Evolutionary conservation across 2,888 invertebrate species (phyloP).

Genomic region (Troides aeacus): DNA sequence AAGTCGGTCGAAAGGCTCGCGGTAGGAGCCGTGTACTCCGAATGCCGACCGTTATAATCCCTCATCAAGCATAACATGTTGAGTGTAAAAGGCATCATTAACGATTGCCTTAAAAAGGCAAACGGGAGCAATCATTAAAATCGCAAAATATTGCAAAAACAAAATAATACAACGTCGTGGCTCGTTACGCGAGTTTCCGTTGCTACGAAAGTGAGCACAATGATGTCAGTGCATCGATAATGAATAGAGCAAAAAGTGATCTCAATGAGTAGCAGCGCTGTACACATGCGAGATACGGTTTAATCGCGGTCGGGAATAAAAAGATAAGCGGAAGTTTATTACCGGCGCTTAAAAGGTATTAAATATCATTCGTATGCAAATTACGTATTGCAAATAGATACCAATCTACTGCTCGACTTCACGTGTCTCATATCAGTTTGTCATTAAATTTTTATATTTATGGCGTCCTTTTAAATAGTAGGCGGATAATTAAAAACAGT

Average conservation of each 20-base stretch:
- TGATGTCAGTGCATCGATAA: constrained; percentile 69
- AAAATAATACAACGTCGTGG: constrained; percentile 65
- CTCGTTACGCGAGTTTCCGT: constrained; percentile 76
- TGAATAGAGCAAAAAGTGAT: constrained; percentile 67
- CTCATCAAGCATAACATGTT: constrained; percentile 69
- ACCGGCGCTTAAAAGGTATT: constrained; percentile 44
- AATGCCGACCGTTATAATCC: constrained; percentile 72
- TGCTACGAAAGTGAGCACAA: constrained; percentile 76
- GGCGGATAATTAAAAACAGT: background rate
- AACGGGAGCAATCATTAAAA: constrained; percentile 77
- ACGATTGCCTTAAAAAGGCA: constrained; percentile 76
- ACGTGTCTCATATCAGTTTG: constrained; percentile 31
- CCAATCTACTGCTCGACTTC: constrained; percentile 31
- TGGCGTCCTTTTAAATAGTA: background rate
- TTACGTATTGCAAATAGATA: constrained; percentile 38
- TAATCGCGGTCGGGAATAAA: constrained; percentile 46
- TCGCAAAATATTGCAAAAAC: constrained; percentile 72
- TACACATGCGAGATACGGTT: constrained; percentile 54
- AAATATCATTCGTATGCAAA: constrained; percentile 48
- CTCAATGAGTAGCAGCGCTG: constrained; percentile 64
- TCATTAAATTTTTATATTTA: constrained; percentile 14
- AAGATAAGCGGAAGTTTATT: constrained; percentile 54
- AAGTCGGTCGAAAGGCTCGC: constrained; percentile 51
- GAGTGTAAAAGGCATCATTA: constrained; percentile 77
- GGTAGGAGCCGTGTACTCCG: constrained; percentile 51